These are phyloP conservation scores for Hirudo medicinalis DNA, from an alignment of 1,140 invertebrate genomes.

Conservation along the genomic window DNA sequence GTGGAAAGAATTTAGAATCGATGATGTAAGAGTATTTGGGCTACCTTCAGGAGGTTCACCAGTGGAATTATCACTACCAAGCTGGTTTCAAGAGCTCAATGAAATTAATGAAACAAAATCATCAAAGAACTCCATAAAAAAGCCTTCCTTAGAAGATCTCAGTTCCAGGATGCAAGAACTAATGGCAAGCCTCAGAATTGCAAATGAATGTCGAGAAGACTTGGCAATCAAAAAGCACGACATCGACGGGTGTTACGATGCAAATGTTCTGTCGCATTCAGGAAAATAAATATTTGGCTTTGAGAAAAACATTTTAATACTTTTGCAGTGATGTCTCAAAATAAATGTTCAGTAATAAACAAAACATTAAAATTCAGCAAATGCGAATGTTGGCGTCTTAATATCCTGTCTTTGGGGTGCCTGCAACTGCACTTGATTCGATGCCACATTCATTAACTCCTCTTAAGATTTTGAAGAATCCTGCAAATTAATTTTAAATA, in stretches of 20 bases:
- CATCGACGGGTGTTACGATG: constrained; percentile 24
- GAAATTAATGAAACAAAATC: constrained; percentile 28
- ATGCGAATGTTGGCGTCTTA: too few species aligned
- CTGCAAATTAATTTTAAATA: constrained; percentile 38
- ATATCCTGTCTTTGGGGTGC: constrained; percentile 48
- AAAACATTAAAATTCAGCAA: too few species aligned
- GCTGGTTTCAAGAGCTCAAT: constrained; percentile 29
- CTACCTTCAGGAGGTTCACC: constrained; percentile 16
- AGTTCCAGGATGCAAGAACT: constrained; percentile 33
- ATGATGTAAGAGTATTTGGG: constrained; percentile 42
- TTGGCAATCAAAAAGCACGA: constrained; percentile 33
- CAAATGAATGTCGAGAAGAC: constrained; percentile 28
- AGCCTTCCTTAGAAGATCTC: constrained; percentile 29
- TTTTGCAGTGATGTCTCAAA: too few species aligned
- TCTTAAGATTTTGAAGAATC: constrained; percentile 74
- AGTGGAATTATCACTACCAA: constrained; percentile 25
- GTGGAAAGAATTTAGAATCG: constrained; percentile 46
- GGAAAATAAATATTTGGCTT: too few species aligned
- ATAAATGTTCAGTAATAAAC: too few species aligned
- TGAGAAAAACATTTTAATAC: too few species aligned
- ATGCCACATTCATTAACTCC: constrained; percentile 76
- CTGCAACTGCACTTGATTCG: constrained; percentile 62
- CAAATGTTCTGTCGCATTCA: constrained; percentile 17
- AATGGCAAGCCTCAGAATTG: constrained; percentile 34
- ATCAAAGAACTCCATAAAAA: constrained; percentile 31